These are phyloP conservation scores for Microplitis manilae DNA, from an alignment of 2,888 invertebrate genomes.

Conservation along the genomic window DNA sequence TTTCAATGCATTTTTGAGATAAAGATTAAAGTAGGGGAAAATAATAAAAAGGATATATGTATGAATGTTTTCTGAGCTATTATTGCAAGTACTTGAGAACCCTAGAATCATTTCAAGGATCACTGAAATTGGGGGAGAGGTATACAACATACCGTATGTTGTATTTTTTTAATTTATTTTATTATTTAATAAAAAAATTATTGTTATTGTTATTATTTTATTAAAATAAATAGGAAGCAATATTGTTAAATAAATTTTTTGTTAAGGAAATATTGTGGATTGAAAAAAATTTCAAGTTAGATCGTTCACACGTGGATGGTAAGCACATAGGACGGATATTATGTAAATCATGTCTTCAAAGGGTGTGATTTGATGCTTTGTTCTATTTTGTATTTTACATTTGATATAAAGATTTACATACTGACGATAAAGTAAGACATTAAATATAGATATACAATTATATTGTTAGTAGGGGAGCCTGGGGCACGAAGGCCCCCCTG, in stretches of 20 bases:
- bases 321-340: slow-evolving; percentile 2
- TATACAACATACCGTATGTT: neutral
- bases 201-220: too few species aligned
- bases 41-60: slow-evolving; percentile 24
- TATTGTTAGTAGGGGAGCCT: neutral
- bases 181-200: too few species aligned
- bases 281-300: neutral
- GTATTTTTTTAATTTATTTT: neutral
- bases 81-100: neutral
- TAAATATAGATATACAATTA: neutral
- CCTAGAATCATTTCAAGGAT: neutral
- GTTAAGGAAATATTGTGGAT: neutral
- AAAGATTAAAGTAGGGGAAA: slow-evolving; percentile 17
- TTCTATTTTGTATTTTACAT: neutral
- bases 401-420: neutral
- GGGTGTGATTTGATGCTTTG: neutral
- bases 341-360: slow-evolving; percentile 10
- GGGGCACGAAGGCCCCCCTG: too few species aligned
- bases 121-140: neutral
- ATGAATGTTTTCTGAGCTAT: neutral
- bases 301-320: neutral
- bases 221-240: too few species aligned
- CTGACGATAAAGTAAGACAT: neutral
- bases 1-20: slow-evolving; percentile 22
- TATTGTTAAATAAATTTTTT: too few species aligned